Percentiles rank a stretch among this genome's conserved stretches.
These are phyloP conservation scores for Heliconius himera DNA, from an alignment of 1,140 invertebrate genomes.

Conservation along the genomic window DNA sequence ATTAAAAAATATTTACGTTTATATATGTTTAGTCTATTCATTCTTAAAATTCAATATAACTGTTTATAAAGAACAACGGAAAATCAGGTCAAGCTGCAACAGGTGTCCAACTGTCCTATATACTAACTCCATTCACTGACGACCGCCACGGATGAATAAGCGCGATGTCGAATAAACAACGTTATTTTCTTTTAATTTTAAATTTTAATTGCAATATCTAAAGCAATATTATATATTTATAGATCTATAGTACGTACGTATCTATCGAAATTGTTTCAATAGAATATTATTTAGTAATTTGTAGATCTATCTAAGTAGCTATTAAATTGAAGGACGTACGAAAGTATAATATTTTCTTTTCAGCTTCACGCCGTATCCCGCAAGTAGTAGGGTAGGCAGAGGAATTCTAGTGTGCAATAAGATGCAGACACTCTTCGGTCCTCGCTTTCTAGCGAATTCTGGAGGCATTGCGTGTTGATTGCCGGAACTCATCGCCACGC, in stretches of 20 bases:
- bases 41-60: neutral
- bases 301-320: no score
- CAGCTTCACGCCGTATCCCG: neutral
- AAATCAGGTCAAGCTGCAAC: conserved; percentile 22
- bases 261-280: no score
- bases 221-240: neutral
- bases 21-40: no score
- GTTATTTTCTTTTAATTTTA: neutral
- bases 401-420: neutral
- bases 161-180: neutral
- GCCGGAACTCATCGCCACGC: no score
- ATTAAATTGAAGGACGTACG: no score
- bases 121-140: neutral
- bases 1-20: no score
- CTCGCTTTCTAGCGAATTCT: neutral
- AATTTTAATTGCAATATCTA: neutral
- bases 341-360: neutral
- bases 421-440: neutral
- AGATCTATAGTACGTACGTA: no score
- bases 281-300: no score
- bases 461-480: no score
- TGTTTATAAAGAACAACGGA: neutral
- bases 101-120: conserved; percentile 24
- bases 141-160: conserved; percentile 6
- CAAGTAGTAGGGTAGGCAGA: neutral